Conservation (phyloP, 1,140 invertebrate genomes). For the Reticulitermes speratus region DNA sequence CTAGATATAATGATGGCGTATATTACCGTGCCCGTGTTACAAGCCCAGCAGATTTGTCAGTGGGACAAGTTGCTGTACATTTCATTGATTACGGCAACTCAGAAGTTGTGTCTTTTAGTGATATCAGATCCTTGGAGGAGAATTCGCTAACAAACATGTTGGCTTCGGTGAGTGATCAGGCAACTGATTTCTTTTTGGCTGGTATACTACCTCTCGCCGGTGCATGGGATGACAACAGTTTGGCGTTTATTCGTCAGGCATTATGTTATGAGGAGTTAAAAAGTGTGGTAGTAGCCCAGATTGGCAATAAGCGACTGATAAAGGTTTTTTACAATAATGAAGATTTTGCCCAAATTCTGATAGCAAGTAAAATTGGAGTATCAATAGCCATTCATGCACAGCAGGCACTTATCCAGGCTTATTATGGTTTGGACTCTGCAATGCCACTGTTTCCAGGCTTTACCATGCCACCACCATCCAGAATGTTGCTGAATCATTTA, state of each 20-base stretch:
- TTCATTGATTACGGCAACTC: conserved; percentile 72
- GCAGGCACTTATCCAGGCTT: background rate
- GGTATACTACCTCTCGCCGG: conserved; percentile 50
- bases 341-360: conserved; percentile 42
- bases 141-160: conserved; percentile 48
- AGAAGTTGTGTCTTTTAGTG: conserved; percentile 53
- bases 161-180: conserved; percentile 51
- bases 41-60: conserved; percentile 47
- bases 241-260: conserved; percentile 50
- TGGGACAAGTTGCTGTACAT: conserved; percentile 56
- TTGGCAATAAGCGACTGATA: conserved; percentile 38
- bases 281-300: conserved; percentile 45
- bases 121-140: conserved; percentile 56
- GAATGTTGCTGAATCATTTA: background rate
- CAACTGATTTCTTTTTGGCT: conserved; percentile 58
- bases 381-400: conserved; percentile 29
- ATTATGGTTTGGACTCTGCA: background rate
- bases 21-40: conserved; percentile 63
- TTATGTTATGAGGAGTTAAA: conserved; percentile 54
- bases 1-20: conserved; percentile 61
- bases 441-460: background rate
- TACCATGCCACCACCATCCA: background rate
- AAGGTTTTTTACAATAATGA: conserved; percentile 40
- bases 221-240: conserved; percentile 51
- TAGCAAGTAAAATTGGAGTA: conserved; percentile 39